Evolutionary conservation across 2,797 vertebrate species (phyloP).

Genomic region (Sebastiscus albofasciatus): DNA sequence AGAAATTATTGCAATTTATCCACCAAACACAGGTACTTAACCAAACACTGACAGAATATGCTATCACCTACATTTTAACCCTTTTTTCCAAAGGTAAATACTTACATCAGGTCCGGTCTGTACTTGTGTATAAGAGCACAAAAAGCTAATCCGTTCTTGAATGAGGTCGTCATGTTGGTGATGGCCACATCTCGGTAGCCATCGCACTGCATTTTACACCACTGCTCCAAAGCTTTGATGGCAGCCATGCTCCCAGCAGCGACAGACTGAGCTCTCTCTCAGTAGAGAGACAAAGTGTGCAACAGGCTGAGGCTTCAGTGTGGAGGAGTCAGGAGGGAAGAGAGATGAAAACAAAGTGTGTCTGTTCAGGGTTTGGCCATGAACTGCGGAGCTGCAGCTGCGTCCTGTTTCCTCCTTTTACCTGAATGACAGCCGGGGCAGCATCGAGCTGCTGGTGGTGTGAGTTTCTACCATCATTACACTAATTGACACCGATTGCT

Average conservation of each 20-base stretch:
- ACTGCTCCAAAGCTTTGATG: conserved; percentile 92
- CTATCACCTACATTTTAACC: not conserved
- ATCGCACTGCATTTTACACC: conserved; percentile 92
- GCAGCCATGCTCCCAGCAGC: conserved; percentile 86
- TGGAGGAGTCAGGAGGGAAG: conserved; percentile 37
- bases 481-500: conserved; percentile 46
- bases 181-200: conserved; percentile 91
- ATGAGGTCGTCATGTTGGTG: conserved; percentile 97
- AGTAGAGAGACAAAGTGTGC: not conserved
- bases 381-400: conserved; percentile 66
- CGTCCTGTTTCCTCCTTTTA: conserved; percentile 70
- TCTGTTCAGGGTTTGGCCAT: conserved; percentile 13
- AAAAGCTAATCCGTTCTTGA: conserved; percentile 95
- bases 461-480: conserved; percentile 31
- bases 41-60: not conserved
- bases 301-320: conserved; percentile 11
- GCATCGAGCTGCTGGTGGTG: not conserved
- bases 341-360: not conserved
- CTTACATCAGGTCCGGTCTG: conserved; percentile 97
- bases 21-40: not conserved
- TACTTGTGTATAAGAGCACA: conserved; percentile 95
- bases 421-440: conserved; percentile 15
- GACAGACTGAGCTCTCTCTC: not conserved
- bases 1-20: rapidly evolving
- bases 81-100: conserved; percentile 7